Percentiles rank a stretch among this genome's conserved stretches.
phyloP scores from a whole-genome alignment of 2,888 invertebrate species.

The Drosophila robusta region DNA sequence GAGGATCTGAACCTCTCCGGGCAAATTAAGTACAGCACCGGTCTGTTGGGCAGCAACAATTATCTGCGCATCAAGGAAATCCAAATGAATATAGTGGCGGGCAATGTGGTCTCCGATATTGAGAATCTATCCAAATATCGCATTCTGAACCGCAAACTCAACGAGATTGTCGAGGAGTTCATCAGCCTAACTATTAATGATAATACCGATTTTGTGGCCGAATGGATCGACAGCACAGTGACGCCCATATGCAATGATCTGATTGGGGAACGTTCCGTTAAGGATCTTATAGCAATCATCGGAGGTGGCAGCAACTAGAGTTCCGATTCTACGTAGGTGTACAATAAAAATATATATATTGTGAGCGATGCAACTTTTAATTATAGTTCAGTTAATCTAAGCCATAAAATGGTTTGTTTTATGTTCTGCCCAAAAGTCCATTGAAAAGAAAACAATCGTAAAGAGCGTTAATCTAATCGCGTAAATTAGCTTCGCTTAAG shows the following conservation, averaged over 20 bases:
- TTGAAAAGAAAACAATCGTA: conserved; percentile 21
- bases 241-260: conserved; percentile 70
- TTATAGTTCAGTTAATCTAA: conserved; percentile 15
- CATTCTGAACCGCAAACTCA: conserved; percentile 76
- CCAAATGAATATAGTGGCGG: conserved; percentile 59
- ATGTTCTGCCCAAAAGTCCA: conserved; percentile 25
- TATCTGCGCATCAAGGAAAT: conserved; percentile 68
- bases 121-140: conserved; percentile 70
- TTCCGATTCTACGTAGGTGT: background rate
- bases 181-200: conserved; percentile 77
- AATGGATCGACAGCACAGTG: conserved; percentile 51
- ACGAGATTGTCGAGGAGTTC: conserved; percentile 80
- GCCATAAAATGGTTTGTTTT: conserved; percentile 33
- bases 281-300: conserved; percentile 69
- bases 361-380: conserved; percentile 5
- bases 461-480: conserved; percentile 59
- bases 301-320: conserved; percentile 52
- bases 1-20: conserved; percentile 68
- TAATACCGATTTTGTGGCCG: conserved; percentile 70
- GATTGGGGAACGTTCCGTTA: conserved; percentile 69
- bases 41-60: conserved; percentile 42
- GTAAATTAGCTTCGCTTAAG: conserved; percentile 36
- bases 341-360: conserved; percentile 13
- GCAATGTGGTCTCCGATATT: conserved; percentile 75
- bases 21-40: conserved; percentile 65